Evolutionary conservation across 1,140 invertebrate genomes (phyloP), one percentile per base, ranked within the genome.

Genomic region (Tetramorium parvispinum): DNA sequence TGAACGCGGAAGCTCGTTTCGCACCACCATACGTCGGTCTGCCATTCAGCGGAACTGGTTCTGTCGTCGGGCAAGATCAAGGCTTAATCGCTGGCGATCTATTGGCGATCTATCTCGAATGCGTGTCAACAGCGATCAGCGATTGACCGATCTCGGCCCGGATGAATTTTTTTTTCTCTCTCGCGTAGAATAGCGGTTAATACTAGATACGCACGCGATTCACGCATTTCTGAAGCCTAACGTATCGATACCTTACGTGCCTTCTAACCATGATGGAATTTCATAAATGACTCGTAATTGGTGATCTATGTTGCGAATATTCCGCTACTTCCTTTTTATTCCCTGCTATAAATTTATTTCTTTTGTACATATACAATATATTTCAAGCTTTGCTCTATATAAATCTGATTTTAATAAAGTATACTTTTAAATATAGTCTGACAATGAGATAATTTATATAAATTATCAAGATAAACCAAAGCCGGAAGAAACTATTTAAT

Each of bases 11-110:
- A 89, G 85, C 53, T 73, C 53, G 53, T 49, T 24, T 37, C 43
- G 76, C 46, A 27, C 59, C 43, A 32, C n/a, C 5, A 24, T 59
- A n/a, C 75, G 37, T 40, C 40, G 43, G 43, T 51, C 85, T 24
- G 82, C 32, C 32, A 21, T 57, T 71, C 76, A 82, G 78, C 78
- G 88, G 73, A 75, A 89, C 85, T 89, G 88, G 88, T 89, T 89
- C 75, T 85, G 63, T 55, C 57, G 55, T 75, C 78, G 46, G 78
- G 13, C 85, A 89, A 89, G 88, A 89, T 89, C 88, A 89, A 89
- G 88, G 88, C 73, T 87, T 27, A 59, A 55, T 63, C 40, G 73
- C 13, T 7, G 24, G 63, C 65, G 40, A 89, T 89, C 85, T 55
- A 87, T 89, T 10, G 68, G 6, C 32, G 57, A 89, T 86, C 82